Conservation (phyloP, 2,113 vertebrate genomes). For the Trematocara macrostoma region DNA sequence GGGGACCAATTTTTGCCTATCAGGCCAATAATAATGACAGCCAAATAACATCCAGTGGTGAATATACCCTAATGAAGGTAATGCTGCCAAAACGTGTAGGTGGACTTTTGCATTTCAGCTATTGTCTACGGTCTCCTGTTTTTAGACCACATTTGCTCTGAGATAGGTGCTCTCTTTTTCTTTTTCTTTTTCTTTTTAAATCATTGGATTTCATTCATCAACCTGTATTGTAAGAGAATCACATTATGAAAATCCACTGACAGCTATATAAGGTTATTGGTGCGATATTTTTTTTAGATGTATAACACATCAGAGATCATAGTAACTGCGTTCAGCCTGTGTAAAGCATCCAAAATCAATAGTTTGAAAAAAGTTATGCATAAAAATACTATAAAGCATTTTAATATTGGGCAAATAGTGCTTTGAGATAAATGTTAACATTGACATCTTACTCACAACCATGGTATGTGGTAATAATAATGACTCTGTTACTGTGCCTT, state of each 20-base stretch:
- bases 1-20: conserved; percentile 8
- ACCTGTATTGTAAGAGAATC: not conserved
- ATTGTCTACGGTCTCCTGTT: not conserved
- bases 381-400: not conserved
- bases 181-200: not conserved
- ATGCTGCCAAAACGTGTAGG: not conserved
- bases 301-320: not conserved
- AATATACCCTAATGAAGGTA: conserved; percentile 15
- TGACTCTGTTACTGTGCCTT: not conserved
- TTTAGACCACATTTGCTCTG: not conserved
- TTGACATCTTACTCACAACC: not conserved
- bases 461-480: not conserved
- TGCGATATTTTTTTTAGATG: not conserved
- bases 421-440: not conserved
- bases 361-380: not conserved
- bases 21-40: not conserved
- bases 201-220: not conserved
- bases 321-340: not conserved
- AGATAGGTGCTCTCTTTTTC: not conserved
- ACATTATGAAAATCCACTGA: not conserved
- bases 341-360: not conserved
- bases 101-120: not conserved
- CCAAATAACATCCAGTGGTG: not conserved
- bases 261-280: not conserved
- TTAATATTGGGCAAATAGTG: not conserved